Percentiles rank a stretch among this genome's conserved stretches.
phyloP scores from a whole-genome alignment of 2,113 vertebrate genomes.

The Electrona antarctica region DNA sequence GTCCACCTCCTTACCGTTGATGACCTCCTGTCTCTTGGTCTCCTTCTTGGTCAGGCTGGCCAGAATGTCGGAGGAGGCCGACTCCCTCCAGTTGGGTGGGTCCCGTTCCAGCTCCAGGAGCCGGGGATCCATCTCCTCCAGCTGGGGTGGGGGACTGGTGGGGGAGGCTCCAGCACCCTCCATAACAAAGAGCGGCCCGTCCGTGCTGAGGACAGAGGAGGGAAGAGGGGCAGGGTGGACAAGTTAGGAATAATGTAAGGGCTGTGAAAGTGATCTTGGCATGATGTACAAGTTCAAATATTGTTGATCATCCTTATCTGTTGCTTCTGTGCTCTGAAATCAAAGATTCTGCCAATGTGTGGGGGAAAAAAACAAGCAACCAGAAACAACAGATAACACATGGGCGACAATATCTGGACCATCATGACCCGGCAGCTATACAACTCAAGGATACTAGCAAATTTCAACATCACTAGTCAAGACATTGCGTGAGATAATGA shows the following conservation, averaged over 20 bases:
- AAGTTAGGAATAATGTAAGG: not conserved
- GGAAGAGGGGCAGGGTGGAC: not conserved
- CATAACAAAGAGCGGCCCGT: conserved; percentile 59
- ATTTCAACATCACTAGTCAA: too few relatives aligned
- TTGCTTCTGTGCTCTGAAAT: too few relatives aligned
- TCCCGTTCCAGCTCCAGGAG: conserved; percentile 86
- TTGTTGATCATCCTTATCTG: too few relatives aligned
- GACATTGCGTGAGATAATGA: too few relatives aligned
- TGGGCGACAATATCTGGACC: too few relatives aligned
- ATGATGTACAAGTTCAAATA: too few relatives aligned
- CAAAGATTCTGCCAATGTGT: too few relatives aligned
- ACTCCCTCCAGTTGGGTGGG: conserved; percentile 88
- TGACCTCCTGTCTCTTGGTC: conserved; percentile 90
- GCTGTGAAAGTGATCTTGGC: too few relatives aligned
- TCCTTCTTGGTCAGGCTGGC: conserved; percentile 85
- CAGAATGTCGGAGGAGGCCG: conserved; percentile 73
- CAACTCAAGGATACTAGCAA: too few relatives aligned
- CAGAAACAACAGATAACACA: too few relatives aligned
- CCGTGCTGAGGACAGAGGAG: conserved; percentile 68
- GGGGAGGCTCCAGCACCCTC: conserved; percentile 65
- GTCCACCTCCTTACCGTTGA: conserved; percentile 80
- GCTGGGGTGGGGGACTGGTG: conserved; percentile 68
- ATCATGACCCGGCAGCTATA: too few relatives aligned
- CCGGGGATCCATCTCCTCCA: conserved; percentile 84
- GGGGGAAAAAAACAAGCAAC: too few relatives aligned